These are phyloP conservation scores for Drosophila suzukii DNA, from an alignment of 1,140 invertebrate species.

Conservation along the genomic window DNA sequence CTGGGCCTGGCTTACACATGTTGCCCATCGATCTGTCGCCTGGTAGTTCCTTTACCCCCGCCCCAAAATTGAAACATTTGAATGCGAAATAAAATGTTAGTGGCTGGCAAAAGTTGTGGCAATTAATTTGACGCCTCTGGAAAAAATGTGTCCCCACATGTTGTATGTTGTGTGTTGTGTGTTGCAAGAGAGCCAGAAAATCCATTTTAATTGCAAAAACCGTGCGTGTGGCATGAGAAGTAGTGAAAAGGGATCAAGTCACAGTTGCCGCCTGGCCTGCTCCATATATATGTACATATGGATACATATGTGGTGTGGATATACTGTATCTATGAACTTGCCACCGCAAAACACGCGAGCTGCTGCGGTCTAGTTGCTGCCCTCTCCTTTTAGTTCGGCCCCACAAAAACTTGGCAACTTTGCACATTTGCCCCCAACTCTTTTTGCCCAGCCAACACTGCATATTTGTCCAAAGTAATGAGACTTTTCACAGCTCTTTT, in stretches of 20 bases:
- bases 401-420: slow-evolving; percentile 64
- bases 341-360: slow-evolving; percentile 74
- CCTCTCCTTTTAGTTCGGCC: slow-evolving; percentile 6
- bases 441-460: slow-evolving; percentile 45
- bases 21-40: slow-evolving; percentile 26
- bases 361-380: slow-evolving; percentile 45
- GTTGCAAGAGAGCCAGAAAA: slow-evolving; percentile 43
- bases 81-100: slow-evolving; percentile 46
- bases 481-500: slow-evolving; percentile 80
- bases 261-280: slow-evolving; percentile 56
- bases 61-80: slow-evolving; percentile 29
- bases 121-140: slow-evolving; percentile 71
- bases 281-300: slow-evolving; percentile 15
- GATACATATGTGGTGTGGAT: neutral
- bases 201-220: slow-evolving; percentile 73
- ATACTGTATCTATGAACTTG: slow-evolving; percentile 65
- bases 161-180: slow-evolving; percentile 1
- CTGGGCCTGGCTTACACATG: slow-evolving; percentile 50
- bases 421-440: slow-evolving; percentile 59
- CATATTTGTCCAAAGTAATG: slow-evolving; percentile 83
- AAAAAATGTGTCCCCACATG: slow-evolving; percentile 36
- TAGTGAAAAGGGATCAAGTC: slow-evolving; percentile 75
- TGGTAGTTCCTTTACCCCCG: neutral
- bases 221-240: slow-evolving; percentile 73
- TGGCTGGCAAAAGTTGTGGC: slow-evolving; percentile 57